Percentiles rank a stretch among this genome's conserved stretches.
Evolutionary conservation across 2,797 vertebrate species (phyloP).

Genomic region (Poeciliopsis infans): DNA sequence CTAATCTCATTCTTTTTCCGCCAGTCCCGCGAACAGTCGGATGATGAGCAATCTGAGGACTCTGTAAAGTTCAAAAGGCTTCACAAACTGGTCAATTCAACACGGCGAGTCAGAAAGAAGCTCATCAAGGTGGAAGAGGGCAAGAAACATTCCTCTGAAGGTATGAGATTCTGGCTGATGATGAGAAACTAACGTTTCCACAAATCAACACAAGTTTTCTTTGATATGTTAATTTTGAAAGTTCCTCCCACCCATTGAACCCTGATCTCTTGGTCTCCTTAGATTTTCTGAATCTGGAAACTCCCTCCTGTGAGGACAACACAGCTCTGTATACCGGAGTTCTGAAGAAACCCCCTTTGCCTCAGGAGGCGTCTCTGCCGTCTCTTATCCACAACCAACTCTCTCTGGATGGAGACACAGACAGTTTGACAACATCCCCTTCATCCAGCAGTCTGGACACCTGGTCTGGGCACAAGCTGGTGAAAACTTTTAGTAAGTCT

Average conservation of each 20-base stretch:
- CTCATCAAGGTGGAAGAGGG: conserved; percentile 97
- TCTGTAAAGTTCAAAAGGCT: conserved; percentile 97
- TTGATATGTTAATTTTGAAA: neutral
- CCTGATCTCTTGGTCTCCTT: conserved; percentile 14
- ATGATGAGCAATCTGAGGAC: conserved; percentile 97
- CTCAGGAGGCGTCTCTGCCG: conserved; percentile 81
- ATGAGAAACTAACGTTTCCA: neutral
- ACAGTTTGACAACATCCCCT: conserved; percentile 89
- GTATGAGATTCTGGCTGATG: conserved; percentile 71
- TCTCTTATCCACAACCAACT: conserved; percentile 86
- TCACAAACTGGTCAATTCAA: conserved; percentile 98
- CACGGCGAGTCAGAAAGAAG: conserved; percentile 95
- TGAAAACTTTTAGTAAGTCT: conserved; percentile 92
- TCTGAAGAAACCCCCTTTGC: conserved; percentile 87
- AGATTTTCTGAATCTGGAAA: conserved; percentile 87
- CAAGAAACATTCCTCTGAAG: conserved; percentile 92
- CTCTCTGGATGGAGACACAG: conserved; percentile 85
- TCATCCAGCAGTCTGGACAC: conserved; percentile 93
- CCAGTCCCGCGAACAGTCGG: conserved; percentile 96
- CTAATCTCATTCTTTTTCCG: conserved; percentile 13
- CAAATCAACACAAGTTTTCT: neutral
- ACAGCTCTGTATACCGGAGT: conserved; percentile 92
- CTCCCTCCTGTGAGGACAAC: conserved; percentile 86
- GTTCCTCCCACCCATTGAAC: neutral
- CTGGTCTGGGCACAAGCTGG: conserved; percentile 91